Base-by-base conservation (phyloP, 30 jellyfish, hydroid and myxozoan genomes). In the Mastigias papua region DNA sequence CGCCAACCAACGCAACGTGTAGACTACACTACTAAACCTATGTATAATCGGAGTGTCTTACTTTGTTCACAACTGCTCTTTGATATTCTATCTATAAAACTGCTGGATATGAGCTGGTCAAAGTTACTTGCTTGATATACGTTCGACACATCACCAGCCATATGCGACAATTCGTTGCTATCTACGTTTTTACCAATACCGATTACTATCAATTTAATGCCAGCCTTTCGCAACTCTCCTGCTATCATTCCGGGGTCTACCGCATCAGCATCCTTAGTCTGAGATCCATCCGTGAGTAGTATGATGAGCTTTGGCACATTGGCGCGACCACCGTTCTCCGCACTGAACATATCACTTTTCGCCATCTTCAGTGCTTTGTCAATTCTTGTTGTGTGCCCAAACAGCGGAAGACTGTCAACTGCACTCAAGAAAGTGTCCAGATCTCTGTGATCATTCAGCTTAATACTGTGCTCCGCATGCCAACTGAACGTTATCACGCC, bases 251-350 rank as follows among this genome's bases (percentile, higher is more conserved):
- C 92, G 8, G 98, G 98, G 34, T 92, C 97, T 28, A 67, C 90
- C 22, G 97, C 97, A 76, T 82, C 98, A 6, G 64, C 83, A 72
- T 84, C 98, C 29, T 42, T 74, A 0, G 98, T 92, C 88, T 92
- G 98, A 9, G 95, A 65, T 20, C 98, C 98, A 82, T 92, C 98
- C 42, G 98, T 92, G 79, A 92, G 81, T 61, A 92, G 48, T 66
- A 92, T 37, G 57, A 92, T 72, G 60, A 92, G 27, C 60, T 86
- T 92, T 35, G 91, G 88, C 37, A 86, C 85, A 61, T 85, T 76
- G 21, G 91, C 62, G 30, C 97, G 86, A 33, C 86, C 97, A 25
- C 97, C 96, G 50, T 81, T 86, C 48, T 42, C 54, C 7, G 72
- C 57, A 22, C 0, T 16, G 75, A 88, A 88, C 88, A 78, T 8